Evolutionary conservation across 2,888 invertebrate species (phyloP).

Genomic region (Tromatobia lineatoria): DNA sequence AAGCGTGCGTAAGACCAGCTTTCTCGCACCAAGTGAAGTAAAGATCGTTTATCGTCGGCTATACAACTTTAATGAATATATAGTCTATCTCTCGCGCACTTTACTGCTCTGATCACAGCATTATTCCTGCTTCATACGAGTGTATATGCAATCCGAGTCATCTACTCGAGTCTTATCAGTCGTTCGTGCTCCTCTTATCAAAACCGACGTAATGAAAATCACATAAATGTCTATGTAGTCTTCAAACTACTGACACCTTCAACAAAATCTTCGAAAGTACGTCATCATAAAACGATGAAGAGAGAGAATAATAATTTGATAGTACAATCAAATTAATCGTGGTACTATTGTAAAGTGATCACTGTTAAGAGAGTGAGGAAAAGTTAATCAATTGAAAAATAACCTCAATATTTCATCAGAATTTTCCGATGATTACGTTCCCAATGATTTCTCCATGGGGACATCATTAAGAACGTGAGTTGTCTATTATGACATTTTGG

Average conservation of each 20-base stretch:
- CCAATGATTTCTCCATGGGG: no score
- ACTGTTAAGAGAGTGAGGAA: no score
- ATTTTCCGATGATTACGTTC: no score
- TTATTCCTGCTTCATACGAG: conserved; percentile 34
- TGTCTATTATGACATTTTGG: no score
- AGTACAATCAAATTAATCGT: not conserved
- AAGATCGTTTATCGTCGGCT: conserved; percentile 57
- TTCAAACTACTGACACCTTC: not conserved
- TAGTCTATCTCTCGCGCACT: conserved; percentile 38
- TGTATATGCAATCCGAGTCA: not conserved
- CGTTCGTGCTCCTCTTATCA: not conserved
- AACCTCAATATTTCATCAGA: no score
- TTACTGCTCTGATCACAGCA: conserved; percentile 62
- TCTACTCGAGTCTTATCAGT: not conserved
- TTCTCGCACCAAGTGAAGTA: no score
- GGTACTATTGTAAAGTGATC: no score
- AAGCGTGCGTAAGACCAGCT: no score
- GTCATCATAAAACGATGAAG: not conserved
- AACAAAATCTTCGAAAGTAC: not conserved
- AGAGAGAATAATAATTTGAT: not conserved
- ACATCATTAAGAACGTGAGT: no score
- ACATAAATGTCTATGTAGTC: not conserved
- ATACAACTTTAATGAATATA: conserved; percentile 58
- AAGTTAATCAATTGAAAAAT: no score
- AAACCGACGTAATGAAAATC: conserved; percentile 7